Conservation (phyloP, 2,888 invertebrate genomes). For the Ischnura elegans region DNA sequence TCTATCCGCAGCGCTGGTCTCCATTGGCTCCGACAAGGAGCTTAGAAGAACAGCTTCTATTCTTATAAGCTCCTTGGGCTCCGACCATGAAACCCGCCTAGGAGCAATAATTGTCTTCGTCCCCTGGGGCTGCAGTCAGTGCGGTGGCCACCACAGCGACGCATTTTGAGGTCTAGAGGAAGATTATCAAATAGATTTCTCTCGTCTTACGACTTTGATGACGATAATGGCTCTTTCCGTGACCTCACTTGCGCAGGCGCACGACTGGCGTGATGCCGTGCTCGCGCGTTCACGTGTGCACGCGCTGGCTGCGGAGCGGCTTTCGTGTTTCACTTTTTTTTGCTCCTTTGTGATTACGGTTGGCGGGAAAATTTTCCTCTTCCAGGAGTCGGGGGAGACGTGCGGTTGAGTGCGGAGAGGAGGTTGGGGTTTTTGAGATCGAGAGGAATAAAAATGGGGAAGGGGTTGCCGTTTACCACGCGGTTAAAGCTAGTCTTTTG, state of each 20-base stretch:
- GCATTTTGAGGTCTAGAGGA: conserved; percentile 34
- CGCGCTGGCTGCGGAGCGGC: not conserved
- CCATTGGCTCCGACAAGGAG: no score
- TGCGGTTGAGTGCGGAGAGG: not conserved
- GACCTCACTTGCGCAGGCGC: conserved; percentile 49
- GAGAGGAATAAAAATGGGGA: not conserved
- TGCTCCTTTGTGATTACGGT: conserved; percentile 23
- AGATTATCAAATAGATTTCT: conserved; percentile 30
- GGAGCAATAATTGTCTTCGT: no score
- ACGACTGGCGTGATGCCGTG: conserved; percentile 51
- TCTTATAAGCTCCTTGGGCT: no score
- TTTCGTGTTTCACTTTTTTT: conserved; percentile 1
- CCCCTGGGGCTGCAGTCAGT: no score
- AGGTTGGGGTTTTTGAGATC: no score
- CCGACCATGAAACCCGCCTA: no score
- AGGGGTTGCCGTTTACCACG: conserved; percentile 40
- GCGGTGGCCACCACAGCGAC: no score
- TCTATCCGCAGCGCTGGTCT: no score
- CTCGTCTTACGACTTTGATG: conserved; percentile 24
- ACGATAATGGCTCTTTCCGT: conserved; percentile 42
- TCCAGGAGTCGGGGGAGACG: no score
- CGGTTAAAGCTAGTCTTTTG: conserved; percentile 45
- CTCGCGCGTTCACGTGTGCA: conserved; percentile 49
- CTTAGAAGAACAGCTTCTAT: no score
- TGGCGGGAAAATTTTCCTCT: conserved; percentile 38